Evolutionary conservation across 2,888 invertebrate genomes (phyloP).

Genomic region (Cheiracanthium punctorium): DNA sequence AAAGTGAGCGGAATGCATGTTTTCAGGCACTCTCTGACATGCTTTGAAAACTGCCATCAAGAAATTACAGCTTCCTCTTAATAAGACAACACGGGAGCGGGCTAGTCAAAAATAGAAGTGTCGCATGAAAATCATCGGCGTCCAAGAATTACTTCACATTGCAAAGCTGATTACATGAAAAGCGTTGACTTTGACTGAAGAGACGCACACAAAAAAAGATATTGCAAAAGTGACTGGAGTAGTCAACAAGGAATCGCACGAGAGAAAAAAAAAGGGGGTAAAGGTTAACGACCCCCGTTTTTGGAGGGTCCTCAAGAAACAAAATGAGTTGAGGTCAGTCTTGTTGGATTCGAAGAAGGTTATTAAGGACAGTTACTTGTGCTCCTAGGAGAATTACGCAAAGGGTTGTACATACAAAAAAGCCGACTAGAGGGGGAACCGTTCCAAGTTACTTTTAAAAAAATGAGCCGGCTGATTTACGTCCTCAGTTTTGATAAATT

Average conservation of each 20-base stretch:
- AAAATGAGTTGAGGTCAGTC: slow-evolving; percentile 52
- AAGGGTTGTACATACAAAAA: neutral
- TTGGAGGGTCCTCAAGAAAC: neutral
- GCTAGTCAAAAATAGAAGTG: slow-evolving; percentile 1
- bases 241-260: slow-evolving; percentile 20
- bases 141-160: slow-evolving; percentile 18
- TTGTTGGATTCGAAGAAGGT: slow-evolving; percentile 30
- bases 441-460: neutral
- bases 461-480: neutral
- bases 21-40: too few species aligned
- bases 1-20: too few species aligned
- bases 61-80: neutral
- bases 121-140: slow-evolving; percentile 20
- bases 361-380: slow-evolving; percentile 48
- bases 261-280: slow-evolving; percentile 24
- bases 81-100: neutral
- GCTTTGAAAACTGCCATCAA: neutral
- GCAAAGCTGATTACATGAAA: slow-evolving; percentile 39
- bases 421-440: neutral
- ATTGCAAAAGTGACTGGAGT: neutral
- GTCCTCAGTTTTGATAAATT: neutral
- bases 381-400: neutral
- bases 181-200: slow-evolving; percentile 48
- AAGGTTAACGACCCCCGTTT: slow-evolving; percentile 49
- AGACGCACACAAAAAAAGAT: slow-evolving; percentile 23